Evolutionary conservation across 2,888 invertebrate species (phyloP).

Genomic region (Troides oblongomaculatus): DNA sequence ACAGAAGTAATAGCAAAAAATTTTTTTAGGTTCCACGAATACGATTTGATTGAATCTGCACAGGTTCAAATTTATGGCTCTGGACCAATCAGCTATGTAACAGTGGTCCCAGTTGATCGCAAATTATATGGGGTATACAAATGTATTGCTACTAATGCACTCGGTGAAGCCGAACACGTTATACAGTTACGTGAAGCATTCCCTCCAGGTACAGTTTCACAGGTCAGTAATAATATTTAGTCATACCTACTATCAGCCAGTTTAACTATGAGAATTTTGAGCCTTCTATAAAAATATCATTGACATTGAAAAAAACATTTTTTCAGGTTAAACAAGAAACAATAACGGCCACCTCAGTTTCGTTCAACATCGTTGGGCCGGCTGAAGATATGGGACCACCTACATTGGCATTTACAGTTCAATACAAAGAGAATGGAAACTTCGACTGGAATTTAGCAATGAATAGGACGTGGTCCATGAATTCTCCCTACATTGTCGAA

Average conservation of each 20-base stretch:
- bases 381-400: constrained; percentile 87
- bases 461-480: constrained; percentile 89
- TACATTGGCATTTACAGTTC: constrained; percentile 85
- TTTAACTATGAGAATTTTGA: neutral
- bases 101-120: constrained; percentile 83
- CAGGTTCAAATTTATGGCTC: constrained; percentile 82
- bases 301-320: constrained; percentile 20
- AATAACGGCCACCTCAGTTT: constrained; percentile 91
- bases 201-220: constrained; percentile 83
- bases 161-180: constrained; percentile 84
- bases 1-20: neutral
- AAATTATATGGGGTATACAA: constrained; percentile 87
- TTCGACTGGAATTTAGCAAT: constrained; percentile 84
- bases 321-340: constrained; percentile 83
- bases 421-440: constrained; percentile 85
- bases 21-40: constrained; percentile 67
- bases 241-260: neutral
- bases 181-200: constrained; percentile 87
- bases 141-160: constrained; percentile 88
- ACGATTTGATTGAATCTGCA: constrained; percentile 77
- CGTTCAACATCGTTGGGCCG: constrained; percentile 88
- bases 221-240: constrained; percentile 50
- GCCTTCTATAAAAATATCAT: neutral
- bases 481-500: constrained; percentile 90
- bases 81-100: constrained; percentile 86